Evolutionary conservation across 2,888 invertebrate genomes (phyloP).

Genomic region (Acleris sparsana): DNA sequence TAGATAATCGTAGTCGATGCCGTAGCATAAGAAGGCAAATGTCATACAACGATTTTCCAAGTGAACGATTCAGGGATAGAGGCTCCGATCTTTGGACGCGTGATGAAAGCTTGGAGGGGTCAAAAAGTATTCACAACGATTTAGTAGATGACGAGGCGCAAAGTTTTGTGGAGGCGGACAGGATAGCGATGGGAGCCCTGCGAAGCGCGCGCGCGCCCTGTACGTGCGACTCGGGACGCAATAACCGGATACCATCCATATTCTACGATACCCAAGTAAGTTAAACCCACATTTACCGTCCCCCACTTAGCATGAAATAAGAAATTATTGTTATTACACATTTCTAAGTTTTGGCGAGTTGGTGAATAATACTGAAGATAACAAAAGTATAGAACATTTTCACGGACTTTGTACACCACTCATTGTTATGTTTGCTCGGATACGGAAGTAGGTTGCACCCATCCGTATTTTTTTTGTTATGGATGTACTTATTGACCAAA

Average conservation of each 20-base stretch:
- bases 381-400: too few species aligned
- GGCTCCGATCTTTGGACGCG: slow-evolving; percentile 65
- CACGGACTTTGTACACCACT: too few species aligned
- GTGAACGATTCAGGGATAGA: slow-evolving; percentile 71
- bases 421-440: too few species aligned
- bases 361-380: too few species aligned
- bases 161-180: slow-evolving; percentile 69
- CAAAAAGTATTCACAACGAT: slow-evolving; percentile 65
- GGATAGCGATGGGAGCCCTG: slow-evolving; percentile 58
- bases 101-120: slow-evolving; percentile 62
- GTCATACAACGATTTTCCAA: slow-evolving; percentile 80
- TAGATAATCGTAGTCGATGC: slow-evolving; percentile 77
- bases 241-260: slow-evolving; percentile 67
- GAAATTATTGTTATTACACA: neutral
- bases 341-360: neutral
- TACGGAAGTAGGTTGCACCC: too few species aligned
- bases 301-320: slow-evolving; percentile 15
- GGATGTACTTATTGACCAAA: too few species aligned
- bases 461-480: too few species aligned
- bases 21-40: slow-evolving; percentile 76
- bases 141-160: slow-evolving; percentile 67
- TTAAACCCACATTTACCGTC: slow-evolving; percentile 33
- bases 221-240: slow-evolving; percentile 66
- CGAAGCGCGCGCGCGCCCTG: slow-evolving; percentile 65
- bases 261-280: slow-evolving; percentile 78